phyloP scores from a whole-genome alignment of 2,113 vertebrate species.

The human (Homo sapiens) region GRCh38 chr5:131978001-131978500 shows the following conservation, averaged over 20 bases:
- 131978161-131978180: too few relatives aligned
- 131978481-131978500: background rate
- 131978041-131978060: background rate
- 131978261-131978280: background rate
- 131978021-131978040: background rate
- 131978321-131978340: background rate
- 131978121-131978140: background rate
- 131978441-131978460: background rate
- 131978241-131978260: background rate
- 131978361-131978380: background rate
- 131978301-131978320: background rate
- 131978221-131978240: background rate
- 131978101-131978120: background rate
- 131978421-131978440: background rate
- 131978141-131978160: background rate
- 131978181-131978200: background rate
- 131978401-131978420: background rate
- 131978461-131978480: background rate
- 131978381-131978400: background rate
- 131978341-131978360: background rate
- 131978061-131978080: background rate
- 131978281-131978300: background rate
- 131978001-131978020: background rate
- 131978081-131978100: background rate
- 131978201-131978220: background rate